Percentiles rank a stretch among this genome's conserved stretches.
phyloP scores from a whole-genome alignment of 2,113 vertebrate genomes.

The Oreochromis niloticus region DNA sequence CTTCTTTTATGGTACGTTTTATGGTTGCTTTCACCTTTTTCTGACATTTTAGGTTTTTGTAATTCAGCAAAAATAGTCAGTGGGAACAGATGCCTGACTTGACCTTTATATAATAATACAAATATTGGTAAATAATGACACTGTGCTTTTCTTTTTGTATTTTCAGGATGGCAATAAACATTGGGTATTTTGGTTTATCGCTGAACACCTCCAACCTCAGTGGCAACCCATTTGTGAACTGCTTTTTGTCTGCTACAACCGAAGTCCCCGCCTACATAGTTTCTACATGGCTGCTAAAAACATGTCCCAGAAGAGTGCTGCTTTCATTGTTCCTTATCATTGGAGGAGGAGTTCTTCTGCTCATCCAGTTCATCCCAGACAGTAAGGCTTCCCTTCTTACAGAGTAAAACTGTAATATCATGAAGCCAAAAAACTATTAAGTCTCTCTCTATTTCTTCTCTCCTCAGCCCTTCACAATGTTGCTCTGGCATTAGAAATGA shows the following conservation, averaged over 20 bases:
- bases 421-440: not conserved
- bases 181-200: constrained; percentile 92
- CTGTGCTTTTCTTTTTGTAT: not conserved
- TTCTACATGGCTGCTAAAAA: constrained; percentile 79
- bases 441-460: not conserved
- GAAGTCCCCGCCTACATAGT: constrained; percentile 86
- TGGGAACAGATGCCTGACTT: not conserved
- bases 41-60: not conserved
- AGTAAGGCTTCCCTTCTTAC: constrained; percentile 8
- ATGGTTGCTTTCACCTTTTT: not conserved
- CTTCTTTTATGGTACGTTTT: constrained; percentile 81
- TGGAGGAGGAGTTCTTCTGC: constrained; percentile 87
- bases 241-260: constrained; percentile 80
- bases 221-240: constrained; percentile 85
- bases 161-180: constrained; percentile 71
- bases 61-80: not conserved
- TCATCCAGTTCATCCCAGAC: constrained; percentile 84
- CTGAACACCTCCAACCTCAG: constrained; percentile 89
- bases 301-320: constrained; percentile 77
- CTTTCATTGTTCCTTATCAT: constrained; percentile 78
- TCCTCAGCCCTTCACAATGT: constrained; percentile 70
- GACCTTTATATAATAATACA: not conserved
- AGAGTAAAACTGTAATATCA: not conserved
- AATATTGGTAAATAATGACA: not conserved
- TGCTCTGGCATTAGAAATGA: constrained; percentile 81